phyloP scores from a whole-genome alignment of 2,797 vertebrate species.

The Xenops minutus region DNA sequence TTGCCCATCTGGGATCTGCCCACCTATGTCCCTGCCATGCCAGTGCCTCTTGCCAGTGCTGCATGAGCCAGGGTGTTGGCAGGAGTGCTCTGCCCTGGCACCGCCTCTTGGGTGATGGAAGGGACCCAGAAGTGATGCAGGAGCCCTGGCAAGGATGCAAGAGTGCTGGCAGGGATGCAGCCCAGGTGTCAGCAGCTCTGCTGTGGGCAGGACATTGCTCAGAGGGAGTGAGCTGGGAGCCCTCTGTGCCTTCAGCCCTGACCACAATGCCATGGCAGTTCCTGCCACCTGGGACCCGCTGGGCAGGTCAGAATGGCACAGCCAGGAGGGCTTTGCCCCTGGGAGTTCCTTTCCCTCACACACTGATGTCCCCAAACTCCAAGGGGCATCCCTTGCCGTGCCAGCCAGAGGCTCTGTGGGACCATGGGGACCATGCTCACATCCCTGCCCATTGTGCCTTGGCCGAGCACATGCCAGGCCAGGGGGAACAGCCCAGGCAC shows the following conservation, averaged over 20 bases:
- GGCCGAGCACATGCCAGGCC: neutral
- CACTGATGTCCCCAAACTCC: neutral
- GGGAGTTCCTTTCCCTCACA: neutral
- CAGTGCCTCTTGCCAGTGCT: rapidly evolving
- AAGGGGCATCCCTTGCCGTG: neutral
- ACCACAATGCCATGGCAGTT: neutral
- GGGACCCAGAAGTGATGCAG: neutral
- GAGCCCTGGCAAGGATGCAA: neutral
- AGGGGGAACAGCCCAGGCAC: neutral
- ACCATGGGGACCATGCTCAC: too few relatives aligned
- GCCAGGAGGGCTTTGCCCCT: neutral
- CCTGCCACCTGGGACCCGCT: neutral
- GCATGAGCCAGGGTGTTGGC: rapidly evolving
- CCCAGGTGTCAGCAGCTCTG: neutral
- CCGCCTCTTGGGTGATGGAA: neutral
- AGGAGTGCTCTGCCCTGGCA: neutral
- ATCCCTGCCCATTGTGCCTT: neutral
- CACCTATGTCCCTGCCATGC: neutral
- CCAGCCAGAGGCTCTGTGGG: neutral
- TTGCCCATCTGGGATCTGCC: neutral
- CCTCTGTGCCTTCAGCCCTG: neutral
- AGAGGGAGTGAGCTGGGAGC: neutral
- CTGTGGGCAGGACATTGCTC: neutral
- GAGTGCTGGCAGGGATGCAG: neutral
- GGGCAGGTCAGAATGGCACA: neutral